Evolutionary conservation across 2,797 vertebrate genomes (phyloP).

Genomic region (Alauda arvensis): DNA sequence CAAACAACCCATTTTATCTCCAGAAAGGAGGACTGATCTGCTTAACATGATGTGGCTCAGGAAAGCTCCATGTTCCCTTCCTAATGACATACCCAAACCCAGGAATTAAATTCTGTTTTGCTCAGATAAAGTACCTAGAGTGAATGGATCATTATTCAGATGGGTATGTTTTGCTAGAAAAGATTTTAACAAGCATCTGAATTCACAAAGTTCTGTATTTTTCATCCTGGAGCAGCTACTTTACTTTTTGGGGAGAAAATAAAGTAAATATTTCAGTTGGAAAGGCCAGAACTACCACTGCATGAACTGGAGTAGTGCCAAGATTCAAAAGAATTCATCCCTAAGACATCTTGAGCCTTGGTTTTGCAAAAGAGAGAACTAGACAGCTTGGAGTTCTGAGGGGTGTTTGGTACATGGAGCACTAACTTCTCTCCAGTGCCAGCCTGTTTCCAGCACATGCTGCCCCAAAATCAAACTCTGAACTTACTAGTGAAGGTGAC

Average conservation of each 20-base stretch:
- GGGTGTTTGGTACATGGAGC: not conserved
- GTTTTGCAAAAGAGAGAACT: not conserved
- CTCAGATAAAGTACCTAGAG: not conserved
- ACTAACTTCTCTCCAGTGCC: not conserved
- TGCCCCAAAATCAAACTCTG: not conserved
- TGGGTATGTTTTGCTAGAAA: not conserved
- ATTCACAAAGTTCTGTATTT: not conserved
- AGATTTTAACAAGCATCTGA: not conserved
- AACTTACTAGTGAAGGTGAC: not conserved
- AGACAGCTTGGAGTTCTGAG: not conserved
- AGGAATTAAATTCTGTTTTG: not conserved
- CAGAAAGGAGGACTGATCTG: not conserved
- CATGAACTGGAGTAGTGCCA: not conserved
- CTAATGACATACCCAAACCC: not conserved
- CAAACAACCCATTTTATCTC: not conserved
- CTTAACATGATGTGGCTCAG: not conserved
- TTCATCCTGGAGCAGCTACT: not conserved
- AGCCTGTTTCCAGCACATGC: not conserved
- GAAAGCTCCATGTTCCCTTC: not conserved
- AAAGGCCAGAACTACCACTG: not conserved
- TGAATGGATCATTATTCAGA: not conserved
- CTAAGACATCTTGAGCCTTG: not conserved
- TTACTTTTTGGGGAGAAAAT: not conserved
- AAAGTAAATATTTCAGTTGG: not conserved
- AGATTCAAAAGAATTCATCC: not conserved